Conservation (phyloP, 2,888 invertebrate genomes). For the Selenia dentaria region DNA sequence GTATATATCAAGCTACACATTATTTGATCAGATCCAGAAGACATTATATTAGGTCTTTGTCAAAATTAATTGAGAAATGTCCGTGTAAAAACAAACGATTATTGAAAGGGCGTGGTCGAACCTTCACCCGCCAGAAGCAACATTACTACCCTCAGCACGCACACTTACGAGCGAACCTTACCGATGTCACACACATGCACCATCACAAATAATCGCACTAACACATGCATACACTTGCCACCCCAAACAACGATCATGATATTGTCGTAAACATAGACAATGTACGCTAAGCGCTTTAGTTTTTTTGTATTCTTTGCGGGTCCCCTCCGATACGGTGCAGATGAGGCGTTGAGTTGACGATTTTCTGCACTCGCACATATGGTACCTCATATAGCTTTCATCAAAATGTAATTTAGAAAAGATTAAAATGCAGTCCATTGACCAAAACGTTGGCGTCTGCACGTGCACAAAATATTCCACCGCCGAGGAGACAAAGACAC, state of each 20-base stretch:
- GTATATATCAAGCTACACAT: too few relatives aligned
- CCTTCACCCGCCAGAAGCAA: conserved; percentile 63
- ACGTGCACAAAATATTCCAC: conserved; percentile 23
- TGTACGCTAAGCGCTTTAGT: conserved; percentile 74
- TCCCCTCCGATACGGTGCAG: conserved; percentile 51
- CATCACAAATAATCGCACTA: conserved; percentile 38
- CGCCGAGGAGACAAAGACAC: conserved; percentile 45
- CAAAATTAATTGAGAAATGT: conserved; percentile 36
- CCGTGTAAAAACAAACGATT: conserved; percentile 64
- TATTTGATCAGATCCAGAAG: conserved; percentile 3
- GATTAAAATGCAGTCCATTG: conserved; percentile 27
- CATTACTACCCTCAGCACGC: conserved; percentile 56
- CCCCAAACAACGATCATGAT: conserved; percentile 53
- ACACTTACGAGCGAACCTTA: conserved; percentile 24
- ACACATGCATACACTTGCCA: conserved; percentile 52
- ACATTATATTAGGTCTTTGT: conserved; percentile 3
- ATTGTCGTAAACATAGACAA: conserved; percentile 65
- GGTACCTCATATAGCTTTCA: conserved; percentile 10
- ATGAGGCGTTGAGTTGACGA: conserved; percentile 33
- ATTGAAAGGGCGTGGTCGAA: conserved; percentile 70
- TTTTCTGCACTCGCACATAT: conserved; percentile 22
- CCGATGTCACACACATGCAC: conserved; percentile 31
- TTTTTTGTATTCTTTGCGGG: conserved; percentile 71
- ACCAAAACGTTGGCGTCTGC: conserved; percentile 30
- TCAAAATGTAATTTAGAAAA: conserved; percentile 32